phyloP scores from a whole-genome alignment of 2,113 vertebrate genomes.

The Colinus virginianus region DNA sequence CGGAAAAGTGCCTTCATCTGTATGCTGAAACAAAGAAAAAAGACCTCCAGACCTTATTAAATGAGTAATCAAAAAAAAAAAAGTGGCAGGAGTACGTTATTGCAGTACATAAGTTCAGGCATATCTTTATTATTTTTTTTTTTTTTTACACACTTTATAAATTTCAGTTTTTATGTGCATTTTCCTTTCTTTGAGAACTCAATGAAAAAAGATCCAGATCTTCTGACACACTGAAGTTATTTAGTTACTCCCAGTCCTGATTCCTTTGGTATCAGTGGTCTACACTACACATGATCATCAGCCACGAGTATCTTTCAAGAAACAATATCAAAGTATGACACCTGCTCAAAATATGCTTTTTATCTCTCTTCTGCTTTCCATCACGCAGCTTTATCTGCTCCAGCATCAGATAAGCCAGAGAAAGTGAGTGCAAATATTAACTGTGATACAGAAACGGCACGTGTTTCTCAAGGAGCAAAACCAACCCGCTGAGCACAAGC shows the following conservation, averaged over 20 bases:
- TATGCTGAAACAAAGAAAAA: not conserved
- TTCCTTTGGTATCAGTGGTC: not conserved
- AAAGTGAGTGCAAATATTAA: not conserved
- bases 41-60: not conserved
- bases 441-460: not conserved
- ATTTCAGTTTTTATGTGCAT: not conserved
- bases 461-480: fast-evolving
- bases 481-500: not conserved
- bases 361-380: not conserved
- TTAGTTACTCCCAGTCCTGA: not conserved
- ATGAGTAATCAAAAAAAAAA: not conserved
- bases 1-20: conserved; percentile 18
- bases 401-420: not conserved
- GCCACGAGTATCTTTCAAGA: not conserved
- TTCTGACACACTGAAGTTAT: not conserved
- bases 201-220: not conserved
- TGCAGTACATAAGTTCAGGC: not conserved
- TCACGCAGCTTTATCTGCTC: not conserved
- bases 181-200: not conserved
- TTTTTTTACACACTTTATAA: not conserved
- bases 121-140: not conserved
- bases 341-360: not conserved
- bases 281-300: not conserved
- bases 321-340: not conserved
- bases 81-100: not conserved